A percentile compares a stretch with the other conserved stretches of the same genome.
These are phyloP conservation scores for Nothobranchius kuhntae DNA, from an alignment of 2,113 vertebrate genomes.

Conservation along the genomic window DNA sequence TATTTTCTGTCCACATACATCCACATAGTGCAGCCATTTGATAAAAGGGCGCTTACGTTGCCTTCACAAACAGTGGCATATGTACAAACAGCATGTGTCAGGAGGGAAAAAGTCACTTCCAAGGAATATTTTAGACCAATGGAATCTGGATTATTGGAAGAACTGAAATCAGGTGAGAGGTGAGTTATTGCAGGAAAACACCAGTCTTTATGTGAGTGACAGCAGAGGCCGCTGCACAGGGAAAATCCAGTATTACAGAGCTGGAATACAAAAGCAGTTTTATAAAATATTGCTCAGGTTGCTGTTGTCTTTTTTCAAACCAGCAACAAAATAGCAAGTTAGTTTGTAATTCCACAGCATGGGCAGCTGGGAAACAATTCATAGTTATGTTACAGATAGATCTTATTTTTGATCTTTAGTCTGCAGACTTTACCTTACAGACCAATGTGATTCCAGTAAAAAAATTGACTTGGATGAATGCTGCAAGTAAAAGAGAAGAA, in stretches of 20 bases:
- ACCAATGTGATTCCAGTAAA: not conserved
- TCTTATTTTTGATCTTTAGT: no score
- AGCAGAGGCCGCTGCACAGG: not conserved
- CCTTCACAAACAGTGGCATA: not conserved
- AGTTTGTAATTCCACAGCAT: not conserved
- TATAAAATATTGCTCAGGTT: not conserved
- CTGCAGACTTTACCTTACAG: constrained; percentile 2
- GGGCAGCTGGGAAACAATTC: not conserved
- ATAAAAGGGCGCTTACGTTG: not conserved
- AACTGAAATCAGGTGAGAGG: not conserved
- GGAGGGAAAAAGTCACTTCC: not conserved
- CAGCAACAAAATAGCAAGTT: constrained; percentile 2
- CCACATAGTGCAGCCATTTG: not conserved
- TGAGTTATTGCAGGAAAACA: not conserved
- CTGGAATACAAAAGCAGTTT: not conserved
- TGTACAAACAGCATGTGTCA: not conserved
- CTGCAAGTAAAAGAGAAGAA: constrained; percentile 9
- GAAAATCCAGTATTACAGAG: not conserved
- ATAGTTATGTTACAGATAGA: not conserved
- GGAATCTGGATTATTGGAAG: not conserved
- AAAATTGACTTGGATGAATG: constrained; percentile 2
- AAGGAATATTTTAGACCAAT: not conserved
- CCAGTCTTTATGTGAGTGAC: not conserved
- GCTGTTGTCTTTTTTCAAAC: not conserved
- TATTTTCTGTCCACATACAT: constrained; percentile 1